Evolutionary conservation across 2,797 vertebrate species (phyloP).

Genomic region (Adrianichthys oophorus): DNA sequence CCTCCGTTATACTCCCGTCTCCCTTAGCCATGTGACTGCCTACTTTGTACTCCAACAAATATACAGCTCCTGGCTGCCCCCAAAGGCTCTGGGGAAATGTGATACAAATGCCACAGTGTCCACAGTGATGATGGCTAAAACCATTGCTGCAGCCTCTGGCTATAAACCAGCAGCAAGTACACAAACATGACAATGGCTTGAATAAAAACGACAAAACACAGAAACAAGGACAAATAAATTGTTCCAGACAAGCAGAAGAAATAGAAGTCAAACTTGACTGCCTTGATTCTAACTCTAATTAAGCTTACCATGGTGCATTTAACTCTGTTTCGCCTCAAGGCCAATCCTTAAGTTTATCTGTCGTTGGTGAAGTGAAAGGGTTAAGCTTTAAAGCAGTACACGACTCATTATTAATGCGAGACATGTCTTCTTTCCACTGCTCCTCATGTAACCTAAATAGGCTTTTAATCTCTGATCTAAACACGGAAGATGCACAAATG

Average conservation of each 20-base stretch:
- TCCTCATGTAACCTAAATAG: slow-evolving; percentile 52
- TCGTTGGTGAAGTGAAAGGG: slow-evolving; percentile 41
- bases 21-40: slow-evolving; percentile 56
- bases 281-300: slow-evolving; percentile 14
- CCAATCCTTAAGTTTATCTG: slow-evolving; percentile 42
- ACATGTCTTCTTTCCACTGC: slow-evolving; percentile 28
- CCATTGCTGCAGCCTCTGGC: slow-evolving; percentile 52
- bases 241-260: slow-evolving; percentile 6
- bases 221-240: slow-evolving; percentile 12
- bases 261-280: slow-evolving; percentile 3
- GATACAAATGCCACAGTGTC: slow-evolving; percentile 70
- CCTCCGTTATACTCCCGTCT: slow-evolving; percentile 58
- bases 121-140: slow-evolving; percentile 56
- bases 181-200: slow-evolving; percentile 17
- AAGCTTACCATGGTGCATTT: slow-evolving; percentile 27
- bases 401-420: slow-evolving; percentile 44
- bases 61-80: slow-evolving; percentile 68
- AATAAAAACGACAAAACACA: slow-evolving; percentile 34
- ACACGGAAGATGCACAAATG: slow-evolving; percentile 58
- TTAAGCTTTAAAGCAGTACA: slow-evolving; percentile 56
- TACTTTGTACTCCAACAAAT: slow-evolving; percentile 71
- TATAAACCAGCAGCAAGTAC: slow-evolving; percentile 47
- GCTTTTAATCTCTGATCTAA: slow-evolving; percentile 65
- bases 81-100: slow-evolving; percentile 65
- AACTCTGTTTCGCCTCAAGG: slow-evolving; percentile 28